Evolutionary conservation across 2,797 vertebrate genomes (phyloP), one percentile per base, ranked within the genome.

Genomic region (Eurystomus glaucurus): DNA sequence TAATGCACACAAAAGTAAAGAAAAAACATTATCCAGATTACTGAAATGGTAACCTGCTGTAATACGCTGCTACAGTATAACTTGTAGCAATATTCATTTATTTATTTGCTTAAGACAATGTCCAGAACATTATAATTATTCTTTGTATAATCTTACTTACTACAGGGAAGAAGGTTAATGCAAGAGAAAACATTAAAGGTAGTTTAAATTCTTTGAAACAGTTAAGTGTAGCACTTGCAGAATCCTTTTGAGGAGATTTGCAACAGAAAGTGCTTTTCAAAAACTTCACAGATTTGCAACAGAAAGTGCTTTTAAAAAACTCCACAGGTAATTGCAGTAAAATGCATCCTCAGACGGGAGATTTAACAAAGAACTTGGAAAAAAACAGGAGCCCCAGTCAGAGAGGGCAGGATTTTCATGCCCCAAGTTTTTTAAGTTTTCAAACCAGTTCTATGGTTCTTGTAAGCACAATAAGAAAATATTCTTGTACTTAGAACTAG

Each of bases 181-280:
- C 64, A 82, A 78, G 77, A 90, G 82, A 92, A 74, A 60, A 72
- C 62, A 79, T 74, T 85, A 89, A 95, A 96, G 86, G 82, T 91
- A 68, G 88, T 83, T 93, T 96, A 81, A 84, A 76, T 91, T 93
- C 85, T 95, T 87, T 80, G 46, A 91, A 95, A 95, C 96, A 97
- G 97, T 94, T 94, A 94, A 93, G 57, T 51, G 61, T 62, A 90
- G 64, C 86, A 85, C 64, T 88, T 91, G 55, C 69, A 75, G 88
- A 93, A 93, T 62, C 54, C 39, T 82, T 96, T 69, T 37, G 52
- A 89, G 85, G 78, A 88, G 90, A 93, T 91, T 41, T 97, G 84
- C 70, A 85, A 54, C 33, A 94, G 72, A 76, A 91, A 93, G 69
- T 80, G 52, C 39, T 87, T 89, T 95, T 91, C 92, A 95, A 77